Conservation (phyloP, 2,113 vertebrate species). For the Melanocharis versteri region DNA sequence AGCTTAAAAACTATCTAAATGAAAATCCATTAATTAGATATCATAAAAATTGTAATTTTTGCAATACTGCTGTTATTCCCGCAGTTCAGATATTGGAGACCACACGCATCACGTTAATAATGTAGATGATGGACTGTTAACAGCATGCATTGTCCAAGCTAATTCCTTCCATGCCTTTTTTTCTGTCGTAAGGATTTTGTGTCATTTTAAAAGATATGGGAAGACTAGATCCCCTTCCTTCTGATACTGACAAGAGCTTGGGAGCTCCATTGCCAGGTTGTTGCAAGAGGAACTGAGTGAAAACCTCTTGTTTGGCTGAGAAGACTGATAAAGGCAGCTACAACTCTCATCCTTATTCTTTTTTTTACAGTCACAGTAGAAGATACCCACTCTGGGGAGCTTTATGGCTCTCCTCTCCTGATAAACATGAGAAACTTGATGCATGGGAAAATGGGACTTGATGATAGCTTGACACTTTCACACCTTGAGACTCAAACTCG, state of each 20-base stretch:
- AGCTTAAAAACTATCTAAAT: not conserved
- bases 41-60: not conserved
- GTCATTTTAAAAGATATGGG: not conserved
- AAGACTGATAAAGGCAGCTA: not conserved
- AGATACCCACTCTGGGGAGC: not conserved
- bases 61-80: not conserved
- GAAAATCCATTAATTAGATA: not conserved
- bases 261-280: not conserved
- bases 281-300: not conserved
- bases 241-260: not conserved
- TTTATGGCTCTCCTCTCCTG: conserved; percentile 6
- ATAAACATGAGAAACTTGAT: conserved; percentile 40
- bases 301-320: not conserved
- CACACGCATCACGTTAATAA: rapidly evolving
- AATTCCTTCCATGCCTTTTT: not conserved
- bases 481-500: conserved; percentile 38
- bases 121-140: not conserved
- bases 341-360: not conserved
- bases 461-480: conserved; percentile 60
- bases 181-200: not conserved
- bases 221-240: not conserved
- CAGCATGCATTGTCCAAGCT: not conserved
- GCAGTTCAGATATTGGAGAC: not conserved
- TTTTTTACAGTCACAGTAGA: not conserved
- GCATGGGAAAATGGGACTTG: conserved; percentile 45